Conservation (phyloP, 2,113 vertebrate genomes). For the Carassius auratus region DNA sequence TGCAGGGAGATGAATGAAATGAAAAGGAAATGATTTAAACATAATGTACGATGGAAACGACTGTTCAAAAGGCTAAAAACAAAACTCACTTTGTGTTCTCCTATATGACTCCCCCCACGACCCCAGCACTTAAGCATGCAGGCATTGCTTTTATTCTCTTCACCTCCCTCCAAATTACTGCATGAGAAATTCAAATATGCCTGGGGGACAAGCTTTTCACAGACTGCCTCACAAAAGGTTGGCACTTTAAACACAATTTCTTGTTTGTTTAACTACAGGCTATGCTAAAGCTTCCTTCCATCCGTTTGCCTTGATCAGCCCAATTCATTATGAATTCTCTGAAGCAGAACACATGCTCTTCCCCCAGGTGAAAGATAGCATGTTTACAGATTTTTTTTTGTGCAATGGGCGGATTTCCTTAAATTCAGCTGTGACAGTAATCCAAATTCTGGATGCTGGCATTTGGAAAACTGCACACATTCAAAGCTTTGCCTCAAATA, state of each 20-base stretch:
- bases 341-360: conserved; percentile 8
- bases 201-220: conserved; percentile 20
- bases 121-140: background rate
- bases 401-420: background rate
- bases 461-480: background rate
- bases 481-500: background rate
- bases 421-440: conserved; percentile 1
- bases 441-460: background rate
- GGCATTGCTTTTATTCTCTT: conserved; percentile 40
- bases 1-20: conserved; percentile 1
- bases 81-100: conserved; percentile 23
- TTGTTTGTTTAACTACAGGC: conserved; percentile 51
- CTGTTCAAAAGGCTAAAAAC: conserved; percentile 32
- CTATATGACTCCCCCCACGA: background rate
- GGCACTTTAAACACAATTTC: conserved; percentile 53
- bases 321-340: conserved; percentile 44
- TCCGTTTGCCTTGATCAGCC: conserved; percentile 33
- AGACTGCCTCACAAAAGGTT: conserved; percentile 46
- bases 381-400: conserved; percentile 20
- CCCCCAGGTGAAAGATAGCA: conserved; percentile 31
- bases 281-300: conserved; percentile 11
- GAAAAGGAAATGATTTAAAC: conserved; percentile 8
- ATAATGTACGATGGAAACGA: background rate
- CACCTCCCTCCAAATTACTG: conserved; percentile 35
- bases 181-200: conserved; percentile 50